phyloP scores from a whole-genome alignment of 1,140 invertebrate species.

The Drosophila saltans region DNA sequence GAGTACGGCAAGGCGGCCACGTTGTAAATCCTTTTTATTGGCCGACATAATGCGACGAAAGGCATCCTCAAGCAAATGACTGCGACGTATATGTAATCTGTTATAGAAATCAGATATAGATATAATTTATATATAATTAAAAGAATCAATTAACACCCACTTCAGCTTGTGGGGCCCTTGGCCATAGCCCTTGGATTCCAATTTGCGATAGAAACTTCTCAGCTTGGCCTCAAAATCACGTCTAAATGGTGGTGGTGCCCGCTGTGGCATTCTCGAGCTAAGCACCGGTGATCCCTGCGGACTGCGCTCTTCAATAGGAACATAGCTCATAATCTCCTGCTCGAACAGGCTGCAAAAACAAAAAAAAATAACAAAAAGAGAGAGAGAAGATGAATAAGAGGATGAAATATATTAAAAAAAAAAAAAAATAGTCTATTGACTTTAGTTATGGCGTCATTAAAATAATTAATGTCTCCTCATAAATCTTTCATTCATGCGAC shows the following conservation, averaged over 20 bases:
- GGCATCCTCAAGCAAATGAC: slow-evolving; percentile 97
- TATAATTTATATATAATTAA: neutral
- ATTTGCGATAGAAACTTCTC: slow-evolving; percentile 96
- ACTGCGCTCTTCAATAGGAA: slow-evolving; percentile 89
- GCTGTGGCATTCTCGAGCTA: slow-evolving; percentile 89
- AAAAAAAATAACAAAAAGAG: neutral
- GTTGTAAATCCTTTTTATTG: slow-evolving; percentile 97
- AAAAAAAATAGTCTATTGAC: too few species aligned
- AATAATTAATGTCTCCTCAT: neutral
- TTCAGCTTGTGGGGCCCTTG: slow-evolving; percentile 98
- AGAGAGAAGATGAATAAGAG: too few species aligned
- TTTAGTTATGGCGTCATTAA: too few species aligned
- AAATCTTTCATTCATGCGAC: neutral
- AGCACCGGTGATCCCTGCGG: slow-evolving; percentile 82
- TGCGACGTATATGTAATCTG: slow-evolving; percentile 95
- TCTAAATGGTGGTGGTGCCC: slow-evolving; percentile 93
- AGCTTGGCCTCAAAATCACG: slow-evolving; percentile 98
- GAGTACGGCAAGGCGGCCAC: slow-evolving; percentile 96
- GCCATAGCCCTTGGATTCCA: slow-evolving; percentile 98
- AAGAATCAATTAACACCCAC: slow-evolving; percentile 64
- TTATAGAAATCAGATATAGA: slow-evolving; percentile 36
- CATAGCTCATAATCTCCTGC: slow-evolving; percentile 99
- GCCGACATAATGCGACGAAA: slow-evolving; percentile 98
- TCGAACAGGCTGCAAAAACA: slow-evolving; percentile 92
- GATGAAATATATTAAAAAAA: too few species aligned